Evolutionary conservation across 2,888 invertebrate species (phyloP), one percentile per base, ranked within the genome.

Genomic region (Bombylius major): DNA sequence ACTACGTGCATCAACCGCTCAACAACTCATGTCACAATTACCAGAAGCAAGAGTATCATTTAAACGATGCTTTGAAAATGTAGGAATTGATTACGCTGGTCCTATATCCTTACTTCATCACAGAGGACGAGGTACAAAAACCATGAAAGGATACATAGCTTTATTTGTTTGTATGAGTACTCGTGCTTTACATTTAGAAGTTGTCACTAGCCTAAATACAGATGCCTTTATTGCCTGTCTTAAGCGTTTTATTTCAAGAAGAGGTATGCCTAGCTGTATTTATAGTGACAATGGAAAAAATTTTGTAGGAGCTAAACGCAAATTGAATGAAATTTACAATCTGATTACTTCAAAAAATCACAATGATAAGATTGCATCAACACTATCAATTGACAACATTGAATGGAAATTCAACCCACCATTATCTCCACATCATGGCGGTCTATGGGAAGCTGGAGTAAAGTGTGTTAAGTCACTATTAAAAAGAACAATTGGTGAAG

Each of bases 301-400:
- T 12, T 55, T 58, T 23, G n/a, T 36, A 36, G 53, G 56, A 8
- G 46, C 55, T 31, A 36, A 52, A 5, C 32, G 47, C 1, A 55
- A 63, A 44, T 36, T 65, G 9, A 56, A 57, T 23, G 53, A 59
- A 4, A 56, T 55, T 11, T 6, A 13, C 8, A 53, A 44, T 12
- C 5, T 42, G 13, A 31, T 52, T 31, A 6, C 62, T 65, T 23
- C 34, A 23, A 23, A 23, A 23, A 3, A 23, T 23, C 23, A 23
- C 23, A 23, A 23, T 23, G 23, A 23, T 2, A 23, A 23, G 23
- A 23, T 23, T 23, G 23, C 23, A 23, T 23, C 23, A 23, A 23
- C 23, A 23, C 4, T 36, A 8, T 4, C 9, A 36, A 9, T 8
- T 9, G 9, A 36, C 36, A 36, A 36, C 6, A 36, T 36, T 36